phyloP scores from a whole-genome alignment of 2,797 vertebrate species.

The Artibeus lituratus region DNA sequence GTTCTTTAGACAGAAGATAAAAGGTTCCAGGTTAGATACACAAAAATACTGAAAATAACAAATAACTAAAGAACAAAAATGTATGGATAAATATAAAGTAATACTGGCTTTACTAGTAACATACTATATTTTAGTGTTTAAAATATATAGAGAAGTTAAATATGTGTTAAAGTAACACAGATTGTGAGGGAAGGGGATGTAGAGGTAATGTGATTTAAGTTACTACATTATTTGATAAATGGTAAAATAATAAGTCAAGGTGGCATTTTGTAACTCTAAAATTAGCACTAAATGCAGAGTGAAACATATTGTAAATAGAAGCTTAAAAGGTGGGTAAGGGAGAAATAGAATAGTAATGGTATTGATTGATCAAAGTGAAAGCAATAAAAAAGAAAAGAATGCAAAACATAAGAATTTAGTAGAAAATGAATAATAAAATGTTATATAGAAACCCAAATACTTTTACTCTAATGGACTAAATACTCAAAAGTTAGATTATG shows the following conservation, averaged over 20 bases:
- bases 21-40: too few relatives aligned
- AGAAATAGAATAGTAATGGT: neutral
- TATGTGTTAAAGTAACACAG: neutral
- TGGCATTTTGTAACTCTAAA: neutral
- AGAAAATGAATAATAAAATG: neutral
- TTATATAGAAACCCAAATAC: neutral
- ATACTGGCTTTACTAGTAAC: too few relatives aligned
- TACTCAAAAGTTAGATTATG: neutral
- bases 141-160: neutral
- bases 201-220: neutral
- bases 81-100: too few relatives aligned
- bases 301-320: neutral
- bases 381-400: neutral
- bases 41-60: too few relatives aligned
- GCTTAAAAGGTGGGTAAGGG: neutral
- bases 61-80: too few relatives aligned
- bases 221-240: neutral
- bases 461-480: neutral
- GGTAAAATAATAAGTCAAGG: neutral
- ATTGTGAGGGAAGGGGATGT: neutral
- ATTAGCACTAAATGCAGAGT: neutral
- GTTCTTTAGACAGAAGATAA: too few relatives aligned
- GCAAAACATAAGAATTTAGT: neutral
- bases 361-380: neutral
- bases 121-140: too few relatives aligned